phyloP scores from a whole-genome alignment of 2,888 invertebrate species.

The Gymnosoma rotundatum region DNA sequence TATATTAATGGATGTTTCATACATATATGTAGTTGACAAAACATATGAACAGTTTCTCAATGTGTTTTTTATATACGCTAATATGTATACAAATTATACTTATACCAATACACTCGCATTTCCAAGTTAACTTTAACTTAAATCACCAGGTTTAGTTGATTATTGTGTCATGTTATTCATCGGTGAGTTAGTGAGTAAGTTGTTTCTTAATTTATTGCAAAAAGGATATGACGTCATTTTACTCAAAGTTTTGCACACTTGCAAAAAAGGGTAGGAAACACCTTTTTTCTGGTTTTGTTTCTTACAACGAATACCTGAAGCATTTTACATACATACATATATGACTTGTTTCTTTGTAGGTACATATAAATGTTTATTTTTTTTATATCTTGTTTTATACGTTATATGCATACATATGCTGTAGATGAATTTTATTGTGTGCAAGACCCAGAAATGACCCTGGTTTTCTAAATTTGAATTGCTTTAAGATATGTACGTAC shows the following conservation, averaged over 20 bases:
- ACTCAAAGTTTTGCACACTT: constrained; percentile 48
- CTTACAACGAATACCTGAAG: constrained; percentile 9
- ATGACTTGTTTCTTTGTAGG: neutral
- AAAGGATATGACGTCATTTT: constrained; percentile 78
- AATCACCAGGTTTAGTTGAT: constrained; percentile 2
- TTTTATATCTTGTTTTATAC: neutral
- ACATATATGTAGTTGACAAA: constrained; percentile 73
- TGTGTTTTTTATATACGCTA: constrained; percentile 1
- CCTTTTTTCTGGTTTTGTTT: constrained; percentile 19
- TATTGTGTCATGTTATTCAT: neutral
- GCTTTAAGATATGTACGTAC: constrained; percentile 26
- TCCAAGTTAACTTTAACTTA: constrained; percentile 27
- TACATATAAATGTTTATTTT: constrained; percentile 13
- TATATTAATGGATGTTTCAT: too few species aligned
- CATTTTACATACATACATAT: too few species aligned
- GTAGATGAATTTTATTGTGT: constrained; percentile 48
- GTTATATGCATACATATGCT: constrained; percentile 34
- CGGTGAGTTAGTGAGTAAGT: constrained; percentile 64
- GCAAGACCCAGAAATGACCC: constrained; percentile 73
- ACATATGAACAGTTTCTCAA: constrained; percentile 69
- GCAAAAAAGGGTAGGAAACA: constrained; percentile 48
- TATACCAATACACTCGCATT: constrained; percentile 4
- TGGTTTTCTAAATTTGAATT: constrained; percentile 80
- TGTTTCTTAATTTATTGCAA: constrained; percentile 63
- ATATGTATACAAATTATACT: neutral